Percentiles rank a stretch among this genome's conserved stretches.
Evolutionary conservation across 1,140 invertebrate species (phyloP).

Genomic region (Leptonema lineaticorne): DNA sequence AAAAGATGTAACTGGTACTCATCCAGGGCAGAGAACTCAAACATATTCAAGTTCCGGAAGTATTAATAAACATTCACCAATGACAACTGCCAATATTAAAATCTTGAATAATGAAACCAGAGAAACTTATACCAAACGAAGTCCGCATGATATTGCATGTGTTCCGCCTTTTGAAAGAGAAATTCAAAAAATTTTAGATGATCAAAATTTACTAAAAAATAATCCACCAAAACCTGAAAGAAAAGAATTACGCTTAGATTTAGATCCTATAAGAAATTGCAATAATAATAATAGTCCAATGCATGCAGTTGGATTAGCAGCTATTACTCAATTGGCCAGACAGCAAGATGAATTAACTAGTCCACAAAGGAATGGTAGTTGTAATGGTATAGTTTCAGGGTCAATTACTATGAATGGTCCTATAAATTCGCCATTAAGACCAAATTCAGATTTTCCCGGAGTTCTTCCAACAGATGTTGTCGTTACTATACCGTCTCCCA

Average conservation of each 20-base stretch:
- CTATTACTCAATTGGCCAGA: constrained; percentile 61
- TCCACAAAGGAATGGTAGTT: constrained; percentile 40
- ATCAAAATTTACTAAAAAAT: constrained; percentile 64
- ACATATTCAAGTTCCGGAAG: constrained; percentile 55
- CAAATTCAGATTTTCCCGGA: constrained; percentile 50
- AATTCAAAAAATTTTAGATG: constrained; percentile 71
- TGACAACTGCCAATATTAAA: constrained; percentile 52
- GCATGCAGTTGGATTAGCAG: constrained; percentile 63
- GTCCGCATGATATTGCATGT: constrained; percentile 53
- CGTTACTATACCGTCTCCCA: constrained; percentile 51
- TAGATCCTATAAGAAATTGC: constrained; percentile 50
- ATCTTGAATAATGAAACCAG: constrained; percentile 54
- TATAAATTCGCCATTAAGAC: constrained; percentile 41
- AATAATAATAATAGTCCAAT: constrained; percentile 58
- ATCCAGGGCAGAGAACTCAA: constrained; percentile 50
- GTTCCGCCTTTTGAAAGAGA: constrained; percentile 69
- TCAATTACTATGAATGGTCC: constrained; percentile 30
- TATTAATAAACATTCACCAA: constrained; percentile 49
- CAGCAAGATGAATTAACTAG: constrained; percentile 44
- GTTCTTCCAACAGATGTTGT: constrained; percentile 55
- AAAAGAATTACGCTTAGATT: constrained; percentile 56
- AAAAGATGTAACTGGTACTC: constrained; percentile 53
- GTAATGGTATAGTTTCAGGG: constrained; percentile 27
- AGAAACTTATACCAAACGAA: constrained; percentile 52
- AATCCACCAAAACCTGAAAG: constrained; percentile 59